phyloP scores from a whole-genome alignment of 1,140 invertebrate species.

The Trachelipus rathkii region DNA sequence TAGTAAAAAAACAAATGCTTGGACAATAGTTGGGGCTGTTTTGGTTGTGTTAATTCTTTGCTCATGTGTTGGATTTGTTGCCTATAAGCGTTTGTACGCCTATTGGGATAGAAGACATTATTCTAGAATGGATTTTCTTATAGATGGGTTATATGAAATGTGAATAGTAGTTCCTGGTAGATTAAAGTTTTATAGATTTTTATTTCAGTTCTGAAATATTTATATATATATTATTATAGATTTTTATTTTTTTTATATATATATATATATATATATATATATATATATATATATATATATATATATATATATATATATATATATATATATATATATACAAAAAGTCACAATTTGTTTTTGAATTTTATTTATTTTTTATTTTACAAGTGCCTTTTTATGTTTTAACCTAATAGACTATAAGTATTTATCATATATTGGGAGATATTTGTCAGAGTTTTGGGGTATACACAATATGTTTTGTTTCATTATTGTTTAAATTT shows the following conservation, averaged over 20 bases:
- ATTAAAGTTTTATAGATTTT: not conserved
- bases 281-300: not conserved
- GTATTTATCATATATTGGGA: no score
- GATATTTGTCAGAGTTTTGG: no score
- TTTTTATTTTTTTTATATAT: not conserved
- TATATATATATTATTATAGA: no score
- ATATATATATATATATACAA: no score
- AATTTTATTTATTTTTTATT: no score
- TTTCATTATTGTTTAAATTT: no score
- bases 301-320: no score
- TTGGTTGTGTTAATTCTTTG: not conserved
- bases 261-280: conserved; percentile 5
- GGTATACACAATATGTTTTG: no score
- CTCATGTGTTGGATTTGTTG: not conserved
- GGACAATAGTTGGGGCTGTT: not conserved
- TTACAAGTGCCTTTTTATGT: no score
- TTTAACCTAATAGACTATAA: no score
- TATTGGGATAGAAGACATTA: conserved; percentile 7
- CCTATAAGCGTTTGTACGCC: not conserved
- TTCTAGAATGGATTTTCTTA: not conserved
- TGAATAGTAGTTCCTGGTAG: not conserved
- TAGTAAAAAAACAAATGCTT: not conserved
- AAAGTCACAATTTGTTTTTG: no score
- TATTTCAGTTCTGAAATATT: not conserved
- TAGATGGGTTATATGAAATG: conserved; percentile 9